Evolutionary conservation across 2,888 invertebrate genomes (phyloP).

Genomic region (Bombyx huttoni): DNA sequence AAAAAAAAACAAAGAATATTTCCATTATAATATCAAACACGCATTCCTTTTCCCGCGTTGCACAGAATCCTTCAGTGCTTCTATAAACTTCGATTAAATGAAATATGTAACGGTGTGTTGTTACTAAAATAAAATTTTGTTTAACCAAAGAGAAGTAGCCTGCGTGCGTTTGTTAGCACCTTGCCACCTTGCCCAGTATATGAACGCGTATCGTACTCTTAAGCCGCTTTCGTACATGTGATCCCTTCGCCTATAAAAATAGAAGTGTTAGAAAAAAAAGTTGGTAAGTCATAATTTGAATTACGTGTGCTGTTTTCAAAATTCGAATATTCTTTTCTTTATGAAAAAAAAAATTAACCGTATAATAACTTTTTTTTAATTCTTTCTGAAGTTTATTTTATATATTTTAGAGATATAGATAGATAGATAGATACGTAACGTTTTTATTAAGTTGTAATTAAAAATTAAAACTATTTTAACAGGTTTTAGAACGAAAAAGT

Average conservation of each 20-base stretch:
- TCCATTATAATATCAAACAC: neutral
- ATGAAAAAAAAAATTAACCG: too few relatives aligned
- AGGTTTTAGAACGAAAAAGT: too few relatives aligned
- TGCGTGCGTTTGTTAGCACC: constrained; percentile 41
- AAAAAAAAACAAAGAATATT: too few relatives aligned
- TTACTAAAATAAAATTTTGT: constrained; percentile 53
- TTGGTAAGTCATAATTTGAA: neutral
- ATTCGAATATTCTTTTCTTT: too few relatives aligned
- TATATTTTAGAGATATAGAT: too few relatives aligned
- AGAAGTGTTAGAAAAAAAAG: neutral
- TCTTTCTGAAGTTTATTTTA: too few relatives aligned
- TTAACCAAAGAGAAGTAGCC: constrained; percentile 17
- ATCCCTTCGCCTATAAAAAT: constrained; percentile 4
- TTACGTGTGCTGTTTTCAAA: neutral
- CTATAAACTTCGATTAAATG: constrained; percentile 19
- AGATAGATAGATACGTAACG: too few relatives aligned
- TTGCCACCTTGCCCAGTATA: constrained; percentile 42
- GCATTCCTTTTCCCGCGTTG: neutral
- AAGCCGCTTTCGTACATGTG: neutral
- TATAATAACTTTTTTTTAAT: too few relatives aligned
- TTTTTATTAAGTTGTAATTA: too few relatives aligned
- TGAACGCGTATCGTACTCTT: constrained; percentile 7
- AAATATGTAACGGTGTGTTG: constrained; percentile 33
- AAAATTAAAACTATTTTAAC: too few relatives aligned
- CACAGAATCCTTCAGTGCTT: neutral